A percentile compares a stretch with the other conserved stretches of the same genome.
phyloP scores from a whole-genome alignment of 2,797 vertebrate species.

The Falco columbarius region DNA sequence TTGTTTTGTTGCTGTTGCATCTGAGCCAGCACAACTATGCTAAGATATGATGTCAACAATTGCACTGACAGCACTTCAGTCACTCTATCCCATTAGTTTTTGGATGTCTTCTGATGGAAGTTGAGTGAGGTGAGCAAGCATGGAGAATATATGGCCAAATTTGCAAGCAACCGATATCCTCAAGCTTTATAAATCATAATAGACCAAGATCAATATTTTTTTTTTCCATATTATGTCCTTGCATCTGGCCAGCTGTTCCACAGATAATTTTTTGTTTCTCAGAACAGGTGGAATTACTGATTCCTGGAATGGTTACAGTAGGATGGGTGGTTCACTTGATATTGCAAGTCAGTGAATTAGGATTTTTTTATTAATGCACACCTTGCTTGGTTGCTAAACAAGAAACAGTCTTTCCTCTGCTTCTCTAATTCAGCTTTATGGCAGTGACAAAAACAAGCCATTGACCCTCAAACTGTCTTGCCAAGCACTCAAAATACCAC shows the following conservation, averaged over 20 bases:
- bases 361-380: background rate
- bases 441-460: background rate
- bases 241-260: background rate
- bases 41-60: background rate
- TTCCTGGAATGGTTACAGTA: background rate
- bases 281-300: background rate
- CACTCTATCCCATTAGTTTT: background rate
- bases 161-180: background rate
- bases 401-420: background rate
- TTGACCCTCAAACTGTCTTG: background rate
- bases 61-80: background rate
- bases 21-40: background rate
- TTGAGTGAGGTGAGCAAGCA: background rate
- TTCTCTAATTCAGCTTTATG: background rate
- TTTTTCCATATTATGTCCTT: background rate
- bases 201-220: background rate
- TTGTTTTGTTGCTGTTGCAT: background rate
- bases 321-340: background rate
- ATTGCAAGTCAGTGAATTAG: background rate
- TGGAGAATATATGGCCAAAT: background rate
- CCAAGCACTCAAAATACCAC: background rate
- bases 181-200: background rate
- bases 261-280: background rate
- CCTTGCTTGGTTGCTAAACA: background rate
- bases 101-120: background rate